Conservation (phyloP, 1,140 invertebrate genomes). For the Ostrea denselamellosa region DNA sequence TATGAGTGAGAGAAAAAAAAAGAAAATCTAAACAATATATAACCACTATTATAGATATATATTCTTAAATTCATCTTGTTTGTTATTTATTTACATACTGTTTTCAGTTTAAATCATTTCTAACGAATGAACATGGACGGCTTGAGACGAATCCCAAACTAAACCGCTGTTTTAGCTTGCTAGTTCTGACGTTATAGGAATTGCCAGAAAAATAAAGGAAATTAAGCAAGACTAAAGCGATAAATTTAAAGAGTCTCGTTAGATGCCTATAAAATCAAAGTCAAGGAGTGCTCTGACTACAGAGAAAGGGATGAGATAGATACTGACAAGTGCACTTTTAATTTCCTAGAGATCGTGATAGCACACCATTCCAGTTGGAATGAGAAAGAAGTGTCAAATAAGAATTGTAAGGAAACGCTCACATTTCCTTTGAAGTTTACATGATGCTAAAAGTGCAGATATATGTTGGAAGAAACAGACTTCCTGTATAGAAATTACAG, state of each 20-base stretch:
- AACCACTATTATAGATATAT: too few relatives aligned
- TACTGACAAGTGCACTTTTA: background rate
- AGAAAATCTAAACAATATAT: too few relatives aligned
- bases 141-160: too few relatives aligned
- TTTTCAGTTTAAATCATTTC: too few relatives aligned
- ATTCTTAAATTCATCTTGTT: too few relatives aligned
- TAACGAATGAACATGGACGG: too few relatives aligned
- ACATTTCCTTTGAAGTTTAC: background rate
- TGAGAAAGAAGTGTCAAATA: background rate
- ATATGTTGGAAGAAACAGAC: background rate
- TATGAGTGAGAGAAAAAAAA: too few relatives aligned
- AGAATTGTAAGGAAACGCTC: background rate
- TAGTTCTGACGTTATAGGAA: too few relatives aligned
- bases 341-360: background rate
- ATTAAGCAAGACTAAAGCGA: too few relatives aligned
- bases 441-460: background rate
- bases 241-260: background rate
- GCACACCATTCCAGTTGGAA: background rate
- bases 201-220: too few relatives aligned
- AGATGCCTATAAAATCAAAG: background rate
- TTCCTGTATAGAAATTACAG: background rate
- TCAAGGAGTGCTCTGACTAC: background rate
- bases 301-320: background rate
- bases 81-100: too few relatives aligned
- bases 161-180: too few relatives aligned